Percentiles rank a stretch among this genome's conserved stretches.
phyloP scores from a whole-genome alignment of 2,888 invertebrate species.

The Halocaridina rubra region DNA sequence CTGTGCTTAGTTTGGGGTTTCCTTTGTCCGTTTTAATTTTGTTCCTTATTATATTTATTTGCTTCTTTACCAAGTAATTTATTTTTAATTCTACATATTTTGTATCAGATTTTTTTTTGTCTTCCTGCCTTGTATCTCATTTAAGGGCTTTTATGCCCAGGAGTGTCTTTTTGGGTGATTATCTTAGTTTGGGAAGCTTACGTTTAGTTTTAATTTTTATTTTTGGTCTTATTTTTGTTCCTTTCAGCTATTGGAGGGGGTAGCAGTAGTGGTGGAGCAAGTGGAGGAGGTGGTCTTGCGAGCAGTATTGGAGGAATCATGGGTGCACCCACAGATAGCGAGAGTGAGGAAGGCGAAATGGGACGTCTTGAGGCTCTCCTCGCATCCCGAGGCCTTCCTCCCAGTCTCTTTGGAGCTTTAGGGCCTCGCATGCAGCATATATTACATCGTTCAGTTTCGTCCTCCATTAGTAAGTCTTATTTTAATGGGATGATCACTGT shows the following conservation, averaged over 20 bases:
- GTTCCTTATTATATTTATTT: not conserved
- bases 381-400: constrained; percentile 95
- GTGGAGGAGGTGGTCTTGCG: constrained; percentile 46
- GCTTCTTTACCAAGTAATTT: not conserved
- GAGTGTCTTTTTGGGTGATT: no score
- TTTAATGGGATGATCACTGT: no score
- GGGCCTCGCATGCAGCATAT: constrained; percentile 97
- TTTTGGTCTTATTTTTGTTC: no score
- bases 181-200: no score
- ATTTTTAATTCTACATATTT: not conserved
- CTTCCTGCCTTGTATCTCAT: no score
- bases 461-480: constrained; percentile 80
- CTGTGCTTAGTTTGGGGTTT: no score
- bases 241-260: constrained; percentile 49
- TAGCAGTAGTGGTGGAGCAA: constrained; percentile 58
- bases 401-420: constrained; percentile 93
- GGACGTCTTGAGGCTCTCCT: constrained; percentile 93
- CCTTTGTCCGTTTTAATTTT: not conserved
- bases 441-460: constrained; percentile 92
- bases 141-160: no score
- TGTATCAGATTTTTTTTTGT: not conserved
- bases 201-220: no score
- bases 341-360: constrained; percentile 89
- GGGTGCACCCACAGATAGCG: constrained; percentile 68
- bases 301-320: constrained; percentile 46